Base-by-base conservation (phyloP, 2,888 invertebrate genomes). In the Lasioglossum marginatum region DNA sequence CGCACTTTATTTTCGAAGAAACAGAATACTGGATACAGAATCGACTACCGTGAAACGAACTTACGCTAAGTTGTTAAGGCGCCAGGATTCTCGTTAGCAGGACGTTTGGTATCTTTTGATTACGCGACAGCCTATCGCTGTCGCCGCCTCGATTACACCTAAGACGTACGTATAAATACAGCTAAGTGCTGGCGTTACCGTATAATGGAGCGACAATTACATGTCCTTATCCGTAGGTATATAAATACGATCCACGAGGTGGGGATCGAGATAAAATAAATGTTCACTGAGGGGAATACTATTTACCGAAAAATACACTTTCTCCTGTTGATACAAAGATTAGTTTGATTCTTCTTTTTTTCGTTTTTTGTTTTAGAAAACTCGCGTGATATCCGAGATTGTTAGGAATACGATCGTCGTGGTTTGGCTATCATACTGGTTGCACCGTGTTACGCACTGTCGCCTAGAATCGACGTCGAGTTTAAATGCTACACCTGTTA, bases 251-350 rank as follows among this genome's bases (percentile, higher is more conserved):
- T 88, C 77, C 72, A 72, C 75, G 52, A 31, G 66, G n/a, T 0
- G 1, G 31, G 37, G 73, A 43, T 77, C 37, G 48, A 81, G 77
- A 77, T 77, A 81, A 83, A 74, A 81, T 78, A 79, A 57, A 79
- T 45, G 37, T 34, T 66, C 79, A 74, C 48, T 52, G 34, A 66
- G 81, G 45, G 79, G 78, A 82, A 66, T 79, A 84, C 80, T 77
- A 79, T 83, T 82, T 88, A 88, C 86, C 79, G 71, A 90, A 91
- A 90, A 91, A 90, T 90, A 90, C 90, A 82, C 66, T 87, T 87
- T 87, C 63, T 87, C 82, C 81, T 52, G 27, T 77, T 45, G 73
- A 82, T 91, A 86, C 72, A 82, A 89, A 86, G 74, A 75, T 86
- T 72, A 79, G 75, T 88, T 90, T 90, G 89, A 87, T 89, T 90